Base-by-base conservation (phyloP, 2,888 invertebrate species). In the Plebejus anna region DNA sequence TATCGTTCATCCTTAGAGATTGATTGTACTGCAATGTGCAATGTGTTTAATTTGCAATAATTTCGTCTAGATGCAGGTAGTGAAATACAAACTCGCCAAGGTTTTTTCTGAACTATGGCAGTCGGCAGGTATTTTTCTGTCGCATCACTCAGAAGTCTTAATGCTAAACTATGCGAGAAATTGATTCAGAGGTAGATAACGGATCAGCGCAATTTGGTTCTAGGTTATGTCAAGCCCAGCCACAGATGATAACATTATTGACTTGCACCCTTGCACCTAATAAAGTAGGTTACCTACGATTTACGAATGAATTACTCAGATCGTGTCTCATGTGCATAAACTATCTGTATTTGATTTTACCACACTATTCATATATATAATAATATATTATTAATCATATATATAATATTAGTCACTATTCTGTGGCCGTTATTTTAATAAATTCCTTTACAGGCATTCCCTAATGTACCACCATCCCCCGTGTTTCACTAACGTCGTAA, bases 401-500 rank as follows among this genome's bases (percentile, higher is more conserved):
- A 22, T 22, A 22, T 22, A 22, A 22, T 22, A 22, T 22, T 22
- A 22, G 32, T 51, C 55, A 73, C 73, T 73, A 73, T 73, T 51
- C 55, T 55, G 4, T 4, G 47, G 51, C 71, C 55, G 73, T 73
- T 73, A 73, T 73, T 73, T 55, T 55, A 73, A 73, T 73, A 36
- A 73, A 73, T 73, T 73, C 73, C 16, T 51, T 13, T 6, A 51
- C 73, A 55, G 73, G 13, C 73, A 28, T 28, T 51, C 55, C 73
- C 73, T 73, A 73, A 73, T 73, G 73, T 73, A 73, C 73, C 73
- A 28, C 73, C 73, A 32, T 51, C 51, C 72, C 55, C 73, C 73
- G 55, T 73, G 73, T 73, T 73, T 73, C 73, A 73, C 55, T 73
- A 73, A 73, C 55, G 32, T 73, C 73, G 73, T 81, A 81, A 83